Evolutionary conservation across 1,140 invertebrate genomes (phyloP), one percentile per base, ranked within the genome.

Genomic region (Achroia grisella): DNA sequence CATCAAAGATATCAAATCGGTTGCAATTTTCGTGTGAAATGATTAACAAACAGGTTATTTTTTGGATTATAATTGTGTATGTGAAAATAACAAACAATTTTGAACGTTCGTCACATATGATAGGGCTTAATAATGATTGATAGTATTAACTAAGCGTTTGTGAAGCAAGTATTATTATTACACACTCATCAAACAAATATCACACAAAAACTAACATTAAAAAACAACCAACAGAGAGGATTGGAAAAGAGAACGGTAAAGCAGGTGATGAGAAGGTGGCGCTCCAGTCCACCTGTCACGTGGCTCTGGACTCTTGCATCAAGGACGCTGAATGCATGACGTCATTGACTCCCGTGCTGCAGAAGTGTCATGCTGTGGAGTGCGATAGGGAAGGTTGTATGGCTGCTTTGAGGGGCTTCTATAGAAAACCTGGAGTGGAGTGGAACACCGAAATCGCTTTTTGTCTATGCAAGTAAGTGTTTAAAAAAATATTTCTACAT

Each of bases 381-480:
- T 96, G 95, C 82, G 91, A 93, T 62, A 88, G 93, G 46, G 92
- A 95, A 64, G 91, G 93, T 6, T 97, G 95, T 75, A 96, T 96
- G 94, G 88, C 91, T 39, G 92, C 94, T n/a, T 77, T 97, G 52
- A 91, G 95, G 68, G 89, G 90, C 39, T 96, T 97, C 81, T 96
- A 96, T 81, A 89, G 93, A 62, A 91, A 91, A 51, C 91, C 92
- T 4, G 90, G 91, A 39, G 90, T 93, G 44, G 90, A 91, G 50
- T 93, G 93, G 89, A 94, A 93, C 59, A 89, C 95, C 44, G 94
- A 96, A 72, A 93, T 96, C 56, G 95, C 94, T 48, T 96, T 96
- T 86, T 97, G 95, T 78, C 88, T 96, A 34, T 97, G 95, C 94
- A 96, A 93, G 95, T 97, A 86, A 92, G 92, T 90, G 54, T 37